Evolutionary conservation across 2,113 vertebrate species (phyloP), one percentile per base, ranked within the genome.

Genomic region (Falcunculus frontatus): DNA sequence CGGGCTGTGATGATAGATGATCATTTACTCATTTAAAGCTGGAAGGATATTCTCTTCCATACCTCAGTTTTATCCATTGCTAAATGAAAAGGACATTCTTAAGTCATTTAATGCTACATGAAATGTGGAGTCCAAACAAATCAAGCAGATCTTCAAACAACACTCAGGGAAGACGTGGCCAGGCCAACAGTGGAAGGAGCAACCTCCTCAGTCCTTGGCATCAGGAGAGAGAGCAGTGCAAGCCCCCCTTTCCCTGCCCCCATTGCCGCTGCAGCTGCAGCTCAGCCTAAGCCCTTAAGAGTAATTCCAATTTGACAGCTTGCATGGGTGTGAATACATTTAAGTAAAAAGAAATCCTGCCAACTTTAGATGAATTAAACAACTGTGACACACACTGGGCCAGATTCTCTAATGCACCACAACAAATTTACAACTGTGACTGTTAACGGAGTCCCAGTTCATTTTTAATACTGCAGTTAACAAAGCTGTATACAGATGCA

Each of bases 281-380:
- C 68, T 77, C 13, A 0, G 20, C 16, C 78, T 75, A n/a, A 94
- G 41, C 56, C 32, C 60, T 70, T 67, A 69, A 55, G 56, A 64
- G 32, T 67, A 80, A 89, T 78, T 94, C 35, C 88, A 90, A n/a
- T 65, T 78, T 93, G 90, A 96, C 93, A 96, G 93, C 93, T 95
- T 97, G 95, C 90, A 94, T 84, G 90, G 88, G 88, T 93, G 90
- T 93, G 95, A 87, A 94, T 84, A 81, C 37, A 77, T 73, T 39
- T 57, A 73, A 92, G 85, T 55, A 29, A 67, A 94, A 88, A 81
- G 47, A 80, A 90, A 60, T 41, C 49, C 56, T 72, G 92, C 90
- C 95, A 96, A 57, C 41, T 47, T 87, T 30, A 60, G 88, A 93
- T 90, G 83, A 90, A 94, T 96, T 94, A 90, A 95, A 83, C 95